Conservation (phyloP, 2,113 vertebrate species). For the Gymnorhina tibicen region DNA sequence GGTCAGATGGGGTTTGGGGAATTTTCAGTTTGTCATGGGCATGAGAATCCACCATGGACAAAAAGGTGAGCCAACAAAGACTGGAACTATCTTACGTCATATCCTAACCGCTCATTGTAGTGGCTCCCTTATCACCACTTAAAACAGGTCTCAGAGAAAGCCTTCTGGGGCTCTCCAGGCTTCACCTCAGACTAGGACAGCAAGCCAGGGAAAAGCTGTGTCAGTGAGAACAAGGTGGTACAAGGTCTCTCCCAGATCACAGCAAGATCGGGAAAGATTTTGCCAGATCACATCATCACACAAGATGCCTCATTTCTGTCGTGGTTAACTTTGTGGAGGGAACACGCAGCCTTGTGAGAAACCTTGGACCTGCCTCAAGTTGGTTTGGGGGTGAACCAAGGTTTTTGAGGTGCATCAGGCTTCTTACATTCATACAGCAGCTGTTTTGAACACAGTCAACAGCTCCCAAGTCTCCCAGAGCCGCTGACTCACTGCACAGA, state of each 20-base stretch:
- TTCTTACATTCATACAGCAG: not conserved
- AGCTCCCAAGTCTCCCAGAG: not conserved
- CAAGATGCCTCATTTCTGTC: not conserved
- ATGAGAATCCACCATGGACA: not conserved
- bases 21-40: not conserved
- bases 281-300: not conserved
- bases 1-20: not conserved
- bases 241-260: not conserved
- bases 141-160: not conserved
- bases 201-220: not conserved
- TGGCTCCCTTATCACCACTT: not conserved
- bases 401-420: not conserved
- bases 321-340: not conserved
- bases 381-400: not conserved
- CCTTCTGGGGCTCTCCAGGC: not conserved
- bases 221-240: not conserved
- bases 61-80: not conserved
- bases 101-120: fast-evolving
- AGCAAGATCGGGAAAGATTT: not conserved
- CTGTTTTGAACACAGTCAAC: not conserved
- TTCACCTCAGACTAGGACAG: not conserved
- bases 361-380: not conserved
- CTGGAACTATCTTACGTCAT: not conserved
- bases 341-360: not conserved
- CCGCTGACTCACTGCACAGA: not conserved